Percentiles rank a stretch among this genome's conserved stretches.
phyloP scores from a whole-genome alignment of 1,140 invertebrate genomes.

The Ridgeia piscesae region DNA sequence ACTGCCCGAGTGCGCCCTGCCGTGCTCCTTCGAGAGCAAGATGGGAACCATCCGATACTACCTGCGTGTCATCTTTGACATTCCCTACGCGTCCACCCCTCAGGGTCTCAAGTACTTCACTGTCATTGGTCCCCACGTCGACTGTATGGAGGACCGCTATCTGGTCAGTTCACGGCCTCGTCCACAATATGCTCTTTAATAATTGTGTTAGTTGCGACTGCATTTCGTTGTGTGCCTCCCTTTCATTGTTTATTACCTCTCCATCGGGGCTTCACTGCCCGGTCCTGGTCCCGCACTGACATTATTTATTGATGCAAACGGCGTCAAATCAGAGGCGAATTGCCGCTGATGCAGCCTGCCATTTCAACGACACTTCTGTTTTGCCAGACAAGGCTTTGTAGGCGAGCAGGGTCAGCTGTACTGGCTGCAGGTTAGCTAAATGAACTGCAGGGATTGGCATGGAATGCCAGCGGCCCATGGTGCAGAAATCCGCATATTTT shows the following conservation, averaged over 20 bases:
- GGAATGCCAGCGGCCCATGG: background rate
- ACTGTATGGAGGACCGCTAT: slow-evolving; percentile 84
- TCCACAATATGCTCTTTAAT: background rate
- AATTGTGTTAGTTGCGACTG: background rate
- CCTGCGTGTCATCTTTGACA: slow-evolving; percentile 77
- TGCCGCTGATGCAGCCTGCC: background rate
- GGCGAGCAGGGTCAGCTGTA: background rate
- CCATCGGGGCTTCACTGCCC: too few relatives aligned
- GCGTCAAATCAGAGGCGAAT: background rate
- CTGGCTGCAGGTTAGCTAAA: background rate
- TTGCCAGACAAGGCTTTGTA: background rate
- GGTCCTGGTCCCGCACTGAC: background rate
- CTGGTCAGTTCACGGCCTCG: slow-evolving; percentile 63
- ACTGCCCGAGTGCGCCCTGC: slow-evolving; percentile 75
- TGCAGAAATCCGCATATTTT: background rate
- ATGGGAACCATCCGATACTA: slow-evolving; percentile 78
- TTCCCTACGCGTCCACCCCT: slow-evolving; percentile 80
- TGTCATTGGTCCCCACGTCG: slow-evolving; percentile 80
- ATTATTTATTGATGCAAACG: background rate
- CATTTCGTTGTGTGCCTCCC: background rate
- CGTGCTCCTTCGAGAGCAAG: slow-evolving; percentile 80
- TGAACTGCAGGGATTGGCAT: background rate
- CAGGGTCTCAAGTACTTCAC: slow-evolving; percentile 86
- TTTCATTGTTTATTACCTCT: background rate
- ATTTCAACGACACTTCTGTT: background rate